Evolutionary conservation across 2,113 vertebrate genomes (phyloP), one percentile per base, ranked within the genome.

Genomic region (Oxyura jamaicensis): DNA sequence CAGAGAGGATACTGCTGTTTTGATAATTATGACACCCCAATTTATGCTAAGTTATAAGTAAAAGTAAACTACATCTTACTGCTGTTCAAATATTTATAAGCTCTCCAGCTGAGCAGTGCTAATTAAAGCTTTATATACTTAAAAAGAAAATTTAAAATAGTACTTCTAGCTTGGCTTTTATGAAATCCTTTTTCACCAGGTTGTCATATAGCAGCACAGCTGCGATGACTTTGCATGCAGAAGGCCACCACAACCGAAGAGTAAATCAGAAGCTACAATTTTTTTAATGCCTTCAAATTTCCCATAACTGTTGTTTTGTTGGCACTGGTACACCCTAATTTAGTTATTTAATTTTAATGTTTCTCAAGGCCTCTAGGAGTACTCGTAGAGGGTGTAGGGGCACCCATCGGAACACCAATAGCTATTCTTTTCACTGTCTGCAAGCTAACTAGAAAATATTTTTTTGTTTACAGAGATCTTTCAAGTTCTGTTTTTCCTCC

Each of bases 81-180:
- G 31, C 81, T 95, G 3, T 89, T 97, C 91, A 90, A 90, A 79
- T 88, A 86, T 95, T 91, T 96, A 93, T 93, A 78, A 77, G 65
- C 71, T 86, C 83, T 90, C 67, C 62, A 83, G 56, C 36, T 63
- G 52, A 74, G 77, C 3, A 23, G 12, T 68, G 74, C 75, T 96
- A 97, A 94, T 96, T 72, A 94, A 90, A 92, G 62, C 77, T 53
- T 93, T 95, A 88, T 55, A 66, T 21, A 63, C 77, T 95, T 89
- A 91, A 63, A 93, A 92, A 92, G 48, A 60, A 62, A 63, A 96
- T 65, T 60, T 76, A 3, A 81, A 83, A 52, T 44, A 62, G 33
- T 65, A 31, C 94, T 97, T 96, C 98, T 97, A 80, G 78, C 96
- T 96, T 97, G 91, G 77, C 92, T 97, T 97, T 95, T 96, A 73